Evolutionary conservation across 1,140 invertebrate species (phyloP), one percentile per base, ranked within the genome.

Genomic region (Xylocopa sonorina): DNA sequence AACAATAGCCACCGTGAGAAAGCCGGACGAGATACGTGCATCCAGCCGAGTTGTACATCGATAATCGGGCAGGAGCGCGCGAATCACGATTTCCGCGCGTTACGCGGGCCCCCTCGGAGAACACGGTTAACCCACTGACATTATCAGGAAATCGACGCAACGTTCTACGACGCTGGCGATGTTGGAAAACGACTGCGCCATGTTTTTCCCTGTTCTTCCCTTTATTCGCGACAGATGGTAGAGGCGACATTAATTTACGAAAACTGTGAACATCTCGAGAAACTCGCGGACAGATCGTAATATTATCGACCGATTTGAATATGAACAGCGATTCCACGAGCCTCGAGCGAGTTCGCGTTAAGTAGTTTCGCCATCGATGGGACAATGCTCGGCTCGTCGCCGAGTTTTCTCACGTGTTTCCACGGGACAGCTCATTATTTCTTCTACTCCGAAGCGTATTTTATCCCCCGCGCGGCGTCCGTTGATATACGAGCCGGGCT

Each of bases 321-420:
- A n/a, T n/a, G n/a, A n/a, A n/a, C n/a, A n/a, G n/a, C n/a, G n/a
- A n/a, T n/a, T n/a, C n/a, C n/a, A n/a, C n/a, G n/a, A n/a, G n/a
- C n/a, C n/a, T n/a, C n/a, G n/a, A n/a, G n/a, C n/a, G n/a, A n/a
- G n/a, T n/a, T n/a, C n/a, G n/a, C n/a, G n/a, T n/a, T n/a, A n/a
- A n/a, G n/a, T n/a, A n/a, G 18, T 50, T 48, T 69, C 12, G 12
- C 16, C 57, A 27, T 71, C n/a, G 32, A 1, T 41, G 63, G 51
- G 68, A 85, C 83, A 85, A 85, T 78, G 51, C 51, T 58, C 24
- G 14, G 27, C 50, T 64, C 38, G 34, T 57, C 58, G 50, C 32
- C n/a, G 48, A 55, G 51, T 85, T 85, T 85, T 85, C 83, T 85
- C 83, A 85, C 80, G 80, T 68, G 73, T 82, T 84, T 82, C 80